Evolutionary conservation across 2,113 vertebrate species (phyloP), one percentile per base, ranked within the genome.

Genomic region (Lasiurus cinereus): DNA sequence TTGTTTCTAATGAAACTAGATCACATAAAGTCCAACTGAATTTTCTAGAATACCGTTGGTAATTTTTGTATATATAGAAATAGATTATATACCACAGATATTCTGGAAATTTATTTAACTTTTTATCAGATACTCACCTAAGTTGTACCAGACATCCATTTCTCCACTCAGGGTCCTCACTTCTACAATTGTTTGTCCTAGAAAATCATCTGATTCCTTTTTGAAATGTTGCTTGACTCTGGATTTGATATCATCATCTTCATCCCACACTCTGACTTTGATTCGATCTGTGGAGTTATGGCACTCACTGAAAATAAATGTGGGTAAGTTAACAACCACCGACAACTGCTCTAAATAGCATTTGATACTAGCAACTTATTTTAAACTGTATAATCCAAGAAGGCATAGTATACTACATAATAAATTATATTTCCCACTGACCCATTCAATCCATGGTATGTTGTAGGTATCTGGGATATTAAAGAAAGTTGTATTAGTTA

Each of bases 121-220:
- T 18, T 62, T 85, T 90, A 78, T 95, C 6, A 62, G n/a, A 88
- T 69, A 93, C 12, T 96, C 98, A 99, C 99, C 99, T 95, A 99
- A 98, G 96, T 99, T 99, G 98, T 99, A 99, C 99, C 99, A 99
- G 64, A 99, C 99, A 67, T 99, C 99, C 99, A 99, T 99, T 97
- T 99, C 99, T 86, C 99, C 99, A 39, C 99, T 99, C 86, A 99
- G 98, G 27, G 99, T 99, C 96, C 99, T 99, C 70, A 99, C 99
- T 98, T 99, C 99, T 31, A 99, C 99, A 97, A 99, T 99, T 43
- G 99, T 99, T 97, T 99, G 99, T 66, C 99, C 99, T 36, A 99
- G 98, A 94, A 99, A 99, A 80, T 99, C 99, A 88, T 99, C 99
- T 0, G 99, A 99, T 96, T 99, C 99, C 14, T 99, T 99, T 97